These are phyloP conservation scores for Ylistrum balloti DNA, from an alignment of 1,140 invertebrate genomes.

Conservation along the genomic window DNA sequence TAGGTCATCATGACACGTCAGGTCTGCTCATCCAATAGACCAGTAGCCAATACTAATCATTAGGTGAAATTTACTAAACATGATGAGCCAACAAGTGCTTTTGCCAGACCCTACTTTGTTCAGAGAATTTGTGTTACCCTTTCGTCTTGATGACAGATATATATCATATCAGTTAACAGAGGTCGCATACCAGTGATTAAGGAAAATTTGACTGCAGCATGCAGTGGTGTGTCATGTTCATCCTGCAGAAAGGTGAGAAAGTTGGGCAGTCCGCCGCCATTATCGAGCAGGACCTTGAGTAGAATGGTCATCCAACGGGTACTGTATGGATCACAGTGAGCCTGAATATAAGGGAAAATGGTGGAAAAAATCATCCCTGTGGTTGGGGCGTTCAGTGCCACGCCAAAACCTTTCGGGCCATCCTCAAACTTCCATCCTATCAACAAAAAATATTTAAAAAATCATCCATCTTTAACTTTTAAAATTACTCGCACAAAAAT, in stretches of 20 bases:
- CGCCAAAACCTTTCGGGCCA: constrained; percentile 44
- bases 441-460: neutral
- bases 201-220: constrained; percentile 43
- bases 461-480: no score
- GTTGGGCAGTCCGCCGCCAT: constrained; percentile 28
- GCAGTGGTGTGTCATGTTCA: constrained; percentile 54
- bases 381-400: constrained; percentile 41
- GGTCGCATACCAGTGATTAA: neutral
- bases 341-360: constrained; percentile 38
- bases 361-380: constrained; percentile 47
- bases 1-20: no score
- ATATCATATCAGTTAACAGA: no score
- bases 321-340: neutral
- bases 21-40: no score
- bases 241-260: constrained; percentile 44
- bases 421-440: neutral
- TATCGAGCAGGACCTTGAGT: constrained; percentile 45
- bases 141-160: no score
- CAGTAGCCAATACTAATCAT: no score
- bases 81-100: no score
- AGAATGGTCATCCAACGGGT: constrained; percentile 48
- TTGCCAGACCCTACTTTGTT: no score
- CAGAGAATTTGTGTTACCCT: no score
- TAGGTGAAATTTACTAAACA: no score
- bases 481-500: no score